Evolutionary conservation across 2,797 vertebrate genomes (phyloP).

Genomic region (Hippopotamyrus pictus): DNA sequence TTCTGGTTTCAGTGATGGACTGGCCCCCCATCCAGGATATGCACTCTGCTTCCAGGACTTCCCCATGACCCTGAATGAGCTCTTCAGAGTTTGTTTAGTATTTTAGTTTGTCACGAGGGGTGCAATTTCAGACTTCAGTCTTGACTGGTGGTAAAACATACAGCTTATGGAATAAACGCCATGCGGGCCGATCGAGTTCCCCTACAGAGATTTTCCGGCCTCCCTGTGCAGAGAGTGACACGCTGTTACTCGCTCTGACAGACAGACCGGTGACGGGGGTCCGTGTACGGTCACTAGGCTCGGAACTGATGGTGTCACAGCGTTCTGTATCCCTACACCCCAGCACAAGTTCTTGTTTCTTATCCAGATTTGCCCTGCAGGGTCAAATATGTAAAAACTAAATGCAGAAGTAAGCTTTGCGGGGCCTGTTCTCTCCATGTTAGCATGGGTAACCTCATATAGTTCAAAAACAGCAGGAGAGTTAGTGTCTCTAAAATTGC

Average conservation of each 20-base stretch:
- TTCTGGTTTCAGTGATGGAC: background rate
- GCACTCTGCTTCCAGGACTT: background rate
- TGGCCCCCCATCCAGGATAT: background rate
- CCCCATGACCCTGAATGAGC: background rate
- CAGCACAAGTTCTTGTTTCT: background rate
- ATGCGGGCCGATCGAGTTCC: background rate
- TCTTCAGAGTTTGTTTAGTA: background rate
- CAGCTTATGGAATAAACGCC: background rate
- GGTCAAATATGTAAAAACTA: background rate
- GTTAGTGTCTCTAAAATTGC: background rate
- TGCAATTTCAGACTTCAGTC: background rate
- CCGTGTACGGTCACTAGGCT: background rate
- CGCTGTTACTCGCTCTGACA: background rate
- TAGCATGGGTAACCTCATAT: background rate
- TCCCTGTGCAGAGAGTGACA: background rate
- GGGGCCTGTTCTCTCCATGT: background rate
- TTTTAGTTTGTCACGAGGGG: background rate
- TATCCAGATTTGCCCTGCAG: background rate
- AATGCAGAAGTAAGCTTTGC: background rate
- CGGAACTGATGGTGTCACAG: background rate
- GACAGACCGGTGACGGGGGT: background rate
- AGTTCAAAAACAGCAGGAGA: background rate
- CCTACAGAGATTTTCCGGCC: background rate
- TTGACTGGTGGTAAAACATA: background rate
- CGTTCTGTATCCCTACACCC: background rate